These are phyloP conservation scores for Gisinianus flammeolus DNA, from an alignment of 2,888 invertebrate genomes.

Conservation along the genomic window DNA sequence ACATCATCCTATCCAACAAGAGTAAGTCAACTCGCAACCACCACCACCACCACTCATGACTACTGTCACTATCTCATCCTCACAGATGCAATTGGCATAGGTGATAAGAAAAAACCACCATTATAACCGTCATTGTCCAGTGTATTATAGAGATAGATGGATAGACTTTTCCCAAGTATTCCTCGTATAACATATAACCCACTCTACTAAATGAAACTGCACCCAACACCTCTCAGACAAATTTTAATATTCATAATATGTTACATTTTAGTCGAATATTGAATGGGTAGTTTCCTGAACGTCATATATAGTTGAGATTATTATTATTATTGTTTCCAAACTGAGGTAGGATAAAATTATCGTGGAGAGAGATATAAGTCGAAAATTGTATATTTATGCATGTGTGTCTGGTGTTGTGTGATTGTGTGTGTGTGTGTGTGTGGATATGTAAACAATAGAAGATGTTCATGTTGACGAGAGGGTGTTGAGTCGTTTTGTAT, in stretches of 20 bases:
- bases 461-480: slow-evolving; percentile 13
- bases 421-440: not conserved
- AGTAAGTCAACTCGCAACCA: not conserved
- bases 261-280: no score
- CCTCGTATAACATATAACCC: no score
- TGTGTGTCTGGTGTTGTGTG: not conserved
- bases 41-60: no score
- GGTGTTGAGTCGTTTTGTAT: slow-evolving; percentile 16
- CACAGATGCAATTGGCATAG: slow-evolving; percentile 5
- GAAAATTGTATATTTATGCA: slow-evolving; percentile 9
- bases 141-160: not conserved
- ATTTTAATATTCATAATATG: no score
- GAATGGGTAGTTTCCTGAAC: no score
- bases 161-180: no score
- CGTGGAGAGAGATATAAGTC: no score
- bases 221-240: no score
- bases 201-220: no score
- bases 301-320: no score
- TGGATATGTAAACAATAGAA: slow-evolving; percentile 6
- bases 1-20: slow-evolving; percentile 1
- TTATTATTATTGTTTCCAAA: no score
- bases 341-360: no score
- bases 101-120: not conserved
- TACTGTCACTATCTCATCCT: not conserved
- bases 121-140: not conserved